Evolutionary conservation across 2,113 vertebrate species (phyloP).

Genomic region (Rostratula benghalensis): DNA sequence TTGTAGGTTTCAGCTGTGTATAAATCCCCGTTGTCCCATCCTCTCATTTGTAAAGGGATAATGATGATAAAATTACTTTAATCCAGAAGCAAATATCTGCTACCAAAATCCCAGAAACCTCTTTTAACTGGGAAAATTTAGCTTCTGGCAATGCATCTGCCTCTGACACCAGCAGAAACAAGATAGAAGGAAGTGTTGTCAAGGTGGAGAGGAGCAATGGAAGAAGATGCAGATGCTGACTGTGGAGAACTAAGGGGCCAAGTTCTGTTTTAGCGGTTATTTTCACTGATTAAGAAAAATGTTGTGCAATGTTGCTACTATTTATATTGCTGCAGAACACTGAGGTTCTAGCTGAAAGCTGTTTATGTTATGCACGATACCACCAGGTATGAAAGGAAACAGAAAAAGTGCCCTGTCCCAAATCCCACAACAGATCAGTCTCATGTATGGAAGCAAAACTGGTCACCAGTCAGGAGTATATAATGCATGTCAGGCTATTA

Average conservation of each 20-base stretch:
- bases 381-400: not conserved
- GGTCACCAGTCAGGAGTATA: not conserved
- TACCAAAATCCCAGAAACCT: not conserved
- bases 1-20: not conserved
- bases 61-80: not conserved
- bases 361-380: not conserved
- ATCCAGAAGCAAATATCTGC: not conserved
- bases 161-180: not conserved
- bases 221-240: not conserved
- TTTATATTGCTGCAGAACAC: not conserved
- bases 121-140: not conserved
- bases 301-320: not conserved
- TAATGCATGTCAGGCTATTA: not conserved
- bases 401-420: not conserved
- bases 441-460: not conserved
- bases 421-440: not conserved
- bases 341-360: not conserved
- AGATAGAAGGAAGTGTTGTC: not conserved
- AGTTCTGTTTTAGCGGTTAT: not conserved
- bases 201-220: not conserved
- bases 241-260: not conserved
- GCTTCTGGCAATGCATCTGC: not conserved
- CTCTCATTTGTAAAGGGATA: not conserved
- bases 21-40: not conserved
- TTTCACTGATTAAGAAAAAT: not conserved